Evolutionary conservation across 2,113 vertebrate genomes (phyloP).

Genomic region (Poecile atricapillus): DNA sequence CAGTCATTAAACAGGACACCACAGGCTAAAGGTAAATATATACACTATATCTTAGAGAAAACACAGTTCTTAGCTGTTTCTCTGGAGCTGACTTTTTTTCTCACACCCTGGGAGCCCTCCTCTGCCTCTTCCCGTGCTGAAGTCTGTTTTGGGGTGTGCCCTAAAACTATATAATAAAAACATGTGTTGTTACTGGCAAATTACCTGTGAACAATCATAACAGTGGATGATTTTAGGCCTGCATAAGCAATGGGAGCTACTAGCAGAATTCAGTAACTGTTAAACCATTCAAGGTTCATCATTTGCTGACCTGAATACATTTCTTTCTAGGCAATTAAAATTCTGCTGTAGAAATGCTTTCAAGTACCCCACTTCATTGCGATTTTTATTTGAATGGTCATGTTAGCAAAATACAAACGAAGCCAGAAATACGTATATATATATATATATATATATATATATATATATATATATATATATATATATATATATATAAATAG

Average conservation of each 20-base stretch:
- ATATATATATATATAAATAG: neutral
- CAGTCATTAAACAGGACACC: neutral
- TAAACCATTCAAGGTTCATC: neutral
- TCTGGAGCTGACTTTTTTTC: neutral
- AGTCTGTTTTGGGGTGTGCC: neutral
- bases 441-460: neutral
- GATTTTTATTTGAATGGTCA: neutral
- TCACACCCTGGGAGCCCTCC: neutral
- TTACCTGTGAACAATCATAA: neutral
- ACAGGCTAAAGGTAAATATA: neutral
- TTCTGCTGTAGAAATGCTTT: neutral
- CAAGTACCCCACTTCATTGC: neutral
- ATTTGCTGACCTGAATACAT: neutral
- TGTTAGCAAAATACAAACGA: neutral
- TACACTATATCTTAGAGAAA: neutral
- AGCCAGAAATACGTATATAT: neutral
- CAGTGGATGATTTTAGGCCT: neutral
- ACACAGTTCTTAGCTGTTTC: neutral
- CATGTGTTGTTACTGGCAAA: neutral
- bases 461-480: neutral
- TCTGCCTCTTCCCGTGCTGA: neutral
- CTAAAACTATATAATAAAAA: neutral
- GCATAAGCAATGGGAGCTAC: neutral
- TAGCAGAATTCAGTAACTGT: neutral
- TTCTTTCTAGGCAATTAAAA: slow-evolving; percentile 11